Conservation (phyloP, 2,113 vertebrate genomes). For the Erinaceus europaeus region DNA sequence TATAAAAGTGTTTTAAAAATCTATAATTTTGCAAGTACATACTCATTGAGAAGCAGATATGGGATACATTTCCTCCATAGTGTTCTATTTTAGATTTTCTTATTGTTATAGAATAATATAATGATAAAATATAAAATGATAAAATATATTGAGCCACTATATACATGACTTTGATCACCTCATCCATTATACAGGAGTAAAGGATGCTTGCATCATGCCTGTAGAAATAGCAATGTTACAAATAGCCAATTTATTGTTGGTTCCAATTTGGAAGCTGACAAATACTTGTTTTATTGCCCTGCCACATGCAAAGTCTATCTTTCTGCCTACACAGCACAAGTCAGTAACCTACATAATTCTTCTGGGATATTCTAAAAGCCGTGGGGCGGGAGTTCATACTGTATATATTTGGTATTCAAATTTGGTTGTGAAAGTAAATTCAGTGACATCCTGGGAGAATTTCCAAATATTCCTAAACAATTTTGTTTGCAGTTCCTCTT, state of each 20-base stretch:
- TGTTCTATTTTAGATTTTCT: slow-evolving; percentile 35
- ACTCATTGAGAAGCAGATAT: not conserved
- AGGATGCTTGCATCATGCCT: slow-evolving; percentile 22
- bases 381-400: slow-evolving; percentile 10
- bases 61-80: not conserved
- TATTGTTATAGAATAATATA: slow-evolving; percentile 13
- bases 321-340: slow-evolving; percentile 53
- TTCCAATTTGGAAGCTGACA: slow-evolving; percentile 72
- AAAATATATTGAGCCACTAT: not conserved
- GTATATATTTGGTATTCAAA: slow-evolving; percentile 29
- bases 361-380: slow-evolving; percentile 43
- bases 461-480: slow-evolving; percentile 25
- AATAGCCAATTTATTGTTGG: slow-evolving; percentile 59
- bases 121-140: slow-evolving; percentile 22
- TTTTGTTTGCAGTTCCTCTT: not conserved
- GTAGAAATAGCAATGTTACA: slow-evolving; percentile 41
- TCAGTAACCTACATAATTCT: slow-evolving; percentile 55
- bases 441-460: slow-evolving; percentile 34
- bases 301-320: slow-evolving; percentile 50
- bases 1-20: not conserved
- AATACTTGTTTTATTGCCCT: slow-evolving; percentile 65
- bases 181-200: not conserved
- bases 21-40: not conserved
- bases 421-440: not conserved
- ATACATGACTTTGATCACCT: slow-evolving; percentile 17